Conservation (phyloP, 2,113 vertebrate genomes). For the Crotalus helleri region DNA sequence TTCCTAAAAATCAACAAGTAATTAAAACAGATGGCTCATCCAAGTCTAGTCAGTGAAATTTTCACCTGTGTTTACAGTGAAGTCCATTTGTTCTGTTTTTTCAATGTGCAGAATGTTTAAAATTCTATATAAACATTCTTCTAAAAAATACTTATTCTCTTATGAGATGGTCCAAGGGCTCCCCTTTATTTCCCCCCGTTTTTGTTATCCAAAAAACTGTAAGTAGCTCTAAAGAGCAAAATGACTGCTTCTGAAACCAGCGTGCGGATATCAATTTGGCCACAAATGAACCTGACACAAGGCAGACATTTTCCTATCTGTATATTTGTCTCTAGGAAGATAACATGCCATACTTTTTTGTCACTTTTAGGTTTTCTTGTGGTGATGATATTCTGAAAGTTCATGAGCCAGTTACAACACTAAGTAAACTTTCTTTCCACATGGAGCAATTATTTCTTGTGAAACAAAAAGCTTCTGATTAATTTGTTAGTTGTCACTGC, state of each 20-base stretch:
- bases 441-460: background rate
- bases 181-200: background rate
- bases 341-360: background rate
- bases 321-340: background rate
- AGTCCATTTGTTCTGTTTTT: background rate
- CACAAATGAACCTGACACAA: background rate
- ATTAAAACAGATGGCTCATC: background rate
- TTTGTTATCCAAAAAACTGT: background rate
- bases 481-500: background rate
- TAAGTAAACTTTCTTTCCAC: background rate
- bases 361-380: background rate
- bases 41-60: background rate
- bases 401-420: background rate
- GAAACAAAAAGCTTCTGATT: background rate
- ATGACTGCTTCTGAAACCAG: background rate
- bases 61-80: background rate
- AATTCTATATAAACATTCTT: background rate
- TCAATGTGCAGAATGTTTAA: background rate
- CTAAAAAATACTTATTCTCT: background rate
- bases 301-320: too few species aligned
- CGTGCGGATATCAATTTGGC: background rate
- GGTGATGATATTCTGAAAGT: background rate
- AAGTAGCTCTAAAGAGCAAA: background rate
- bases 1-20: background rate
- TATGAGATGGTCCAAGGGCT: background rate